Evolutionary conservation across 2,888 invertebrate species (phyloP).

Genomic region (Eueremaeus valkanovi): DNA sequence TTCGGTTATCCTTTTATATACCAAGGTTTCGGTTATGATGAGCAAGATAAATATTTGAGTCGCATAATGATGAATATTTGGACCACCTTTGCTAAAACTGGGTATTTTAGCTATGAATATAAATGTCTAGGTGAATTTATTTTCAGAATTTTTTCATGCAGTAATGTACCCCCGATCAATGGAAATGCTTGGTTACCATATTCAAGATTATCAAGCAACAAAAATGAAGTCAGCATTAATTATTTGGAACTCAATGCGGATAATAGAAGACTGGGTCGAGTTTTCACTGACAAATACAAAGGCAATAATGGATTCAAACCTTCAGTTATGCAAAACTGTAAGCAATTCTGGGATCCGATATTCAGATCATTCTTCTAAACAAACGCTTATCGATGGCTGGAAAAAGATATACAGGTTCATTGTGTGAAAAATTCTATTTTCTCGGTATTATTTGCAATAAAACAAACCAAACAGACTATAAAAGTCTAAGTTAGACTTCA

Average conservation of each 20-base stretch:
- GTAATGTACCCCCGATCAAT: background rate
- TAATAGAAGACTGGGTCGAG: background rate
- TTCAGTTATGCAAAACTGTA: background rate
- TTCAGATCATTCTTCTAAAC: background rate
- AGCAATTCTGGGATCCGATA: background rate
- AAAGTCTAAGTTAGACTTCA: too few species aligned
- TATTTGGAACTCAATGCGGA: background rate
- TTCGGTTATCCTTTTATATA: conserved; percentile 1
- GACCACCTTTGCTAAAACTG: background rate
- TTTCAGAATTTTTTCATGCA: background rate
- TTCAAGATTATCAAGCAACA: background rate
- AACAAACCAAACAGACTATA: too few species aligned
- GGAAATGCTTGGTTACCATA: background rate
- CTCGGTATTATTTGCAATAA: too few species aligned
- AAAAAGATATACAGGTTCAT: too few species aligned
- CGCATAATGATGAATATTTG: background rate
- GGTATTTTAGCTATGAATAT: background rate
- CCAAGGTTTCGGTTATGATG: background rate
- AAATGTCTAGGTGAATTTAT: too few species aligned
- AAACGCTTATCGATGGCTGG: too few species aligned
- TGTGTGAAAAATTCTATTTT: too few species aligned
- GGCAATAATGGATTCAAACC: background rate
- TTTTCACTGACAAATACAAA: background rate
- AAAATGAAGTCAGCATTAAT: background rate
- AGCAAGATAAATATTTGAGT: background rate